Evolutionary conservation across 2,888 invertebrate genomes (phyloP), one percentile per base, ranked within the genome.

Genomic region (Blera fallax): DNA sequence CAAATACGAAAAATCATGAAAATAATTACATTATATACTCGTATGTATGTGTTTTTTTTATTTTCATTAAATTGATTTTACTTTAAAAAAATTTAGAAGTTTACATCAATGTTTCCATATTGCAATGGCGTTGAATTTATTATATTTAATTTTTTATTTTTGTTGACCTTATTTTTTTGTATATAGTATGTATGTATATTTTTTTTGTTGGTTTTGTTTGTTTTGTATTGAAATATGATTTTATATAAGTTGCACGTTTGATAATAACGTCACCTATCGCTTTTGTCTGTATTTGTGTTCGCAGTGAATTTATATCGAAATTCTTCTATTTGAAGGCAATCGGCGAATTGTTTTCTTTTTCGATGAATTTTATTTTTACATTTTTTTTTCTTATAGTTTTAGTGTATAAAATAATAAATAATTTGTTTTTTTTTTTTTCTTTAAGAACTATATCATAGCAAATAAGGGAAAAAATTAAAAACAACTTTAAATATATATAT

Each of bases 271-370:
- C 62, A 70, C 73, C 78, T 52, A 65, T 78, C 62, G 65, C 34
- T 64, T 82, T 69, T 79, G 56, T 73, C 62, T 76, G 85, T 79
- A 85, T 80, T 76, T 73, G 60, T 62, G 78, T 83, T 84, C 84
- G 84, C 81, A 87, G 79, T 87, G 85, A 83, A 79, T 91, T 89
- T 90, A 91, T 80, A 90, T 91, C 90, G 90, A 91, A 91, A 91
- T 91, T 91, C 91, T 91, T 91, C 91, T 91, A 91, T 90, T 91
- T 91, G 91, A 91, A 91, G 91, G 91, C 91, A 91, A 91, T 91
- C 91, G 91, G 91, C 91, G 91, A 91, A 91, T 91, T 91, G 90
- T 91, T 91, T 91, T 89, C 74, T 79, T 83, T 56, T 74, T 83
- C 78, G 78, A 79, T 87, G 78, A 78, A 82, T 78, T 78, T 83